Conservation (phyloP, 2,888 invertebrate genomes). For the Drosophila mettleri region DNA sequence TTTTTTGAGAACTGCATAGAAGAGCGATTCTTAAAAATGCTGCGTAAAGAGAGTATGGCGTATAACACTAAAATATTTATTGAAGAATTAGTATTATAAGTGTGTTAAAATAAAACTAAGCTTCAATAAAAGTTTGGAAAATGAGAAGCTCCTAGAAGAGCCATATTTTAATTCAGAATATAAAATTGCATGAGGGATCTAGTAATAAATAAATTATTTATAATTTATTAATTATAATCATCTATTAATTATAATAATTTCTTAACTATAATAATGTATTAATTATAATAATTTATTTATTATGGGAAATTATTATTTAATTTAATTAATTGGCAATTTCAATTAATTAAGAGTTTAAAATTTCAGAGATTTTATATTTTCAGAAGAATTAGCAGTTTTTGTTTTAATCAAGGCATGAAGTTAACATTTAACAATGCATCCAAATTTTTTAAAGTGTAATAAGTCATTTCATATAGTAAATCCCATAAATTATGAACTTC, state of each 20-base stretch:
- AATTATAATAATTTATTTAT: no score
- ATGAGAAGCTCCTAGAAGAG: neutral
- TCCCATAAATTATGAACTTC: neutral
- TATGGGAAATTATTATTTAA: no score
- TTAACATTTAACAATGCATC: neutral
- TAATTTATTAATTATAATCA: no score
- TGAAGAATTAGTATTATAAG: neutral
- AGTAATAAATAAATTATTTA: neutral
- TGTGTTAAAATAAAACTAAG: neutral
- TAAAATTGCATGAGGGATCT: neutral
- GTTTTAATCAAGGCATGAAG: neutral
- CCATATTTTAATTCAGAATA: no score
- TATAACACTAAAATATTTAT: no score
- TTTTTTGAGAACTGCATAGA: conserved; percentile 1
- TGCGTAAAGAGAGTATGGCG: no score
- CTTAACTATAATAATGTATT: no score
- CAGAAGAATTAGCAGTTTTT: neutral
- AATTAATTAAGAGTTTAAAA: no score
- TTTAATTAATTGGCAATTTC: no score
- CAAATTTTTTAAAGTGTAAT: neutral
- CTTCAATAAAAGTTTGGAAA: neutral
- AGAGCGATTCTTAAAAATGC: neutral
- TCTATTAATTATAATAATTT: no score
- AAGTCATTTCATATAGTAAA: conserved; percentile 1
- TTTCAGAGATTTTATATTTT: no score